phyloP scores from a whole-genome alignment of 2,888 invertebrate genomes.

The Scaptodrosophila latifasciaeformis region DNA sequence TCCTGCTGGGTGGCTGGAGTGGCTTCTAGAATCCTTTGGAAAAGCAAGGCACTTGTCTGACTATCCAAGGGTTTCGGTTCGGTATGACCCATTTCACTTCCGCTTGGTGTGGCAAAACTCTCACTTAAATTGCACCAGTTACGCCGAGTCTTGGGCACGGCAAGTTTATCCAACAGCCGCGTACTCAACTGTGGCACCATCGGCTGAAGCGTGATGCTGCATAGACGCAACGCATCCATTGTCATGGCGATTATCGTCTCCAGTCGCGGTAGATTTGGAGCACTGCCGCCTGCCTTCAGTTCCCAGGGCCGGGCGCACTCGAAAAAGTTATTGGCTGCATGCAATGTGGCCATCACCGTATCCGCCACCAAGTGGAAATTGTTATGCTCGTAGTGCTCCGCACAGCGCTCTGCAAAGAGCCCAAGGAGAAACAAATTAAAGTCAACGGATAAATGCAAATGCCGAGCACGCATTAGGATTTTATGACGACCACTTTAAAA shows the following conservation, averaged over 20 bases:
- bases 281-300: slow-evolving; percentile 76
- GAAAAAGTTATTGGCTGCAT: slow-evolving; percentile 89
- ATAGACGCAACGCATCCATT: slow-evolving; percentile 88
- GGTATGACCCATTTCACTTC: slow-evolving; percentile 9
- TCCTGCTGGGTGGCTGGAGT: slow-evolving; percentile 7
- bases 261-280: slow-evolving; percentile 77
- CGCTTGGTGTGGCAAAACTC: slow-evolving; percentile 49
- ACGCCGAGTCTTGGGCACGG: slow-evolving; percentile 75
- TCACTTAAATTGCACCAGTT: slow-evolving; percentile 76
- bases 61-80: slow-evolving; percentile 38
- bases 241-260: slow-evolving; percentile 87
- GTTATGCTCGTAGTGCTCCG: slow-evolving; percentile 82
- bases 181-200: slow-evolving; percentile 85
- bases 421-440: slow-evolving; percentile 9
- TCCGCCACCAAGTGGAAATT: slow-evolving; percentile 91
- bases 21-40: slow-evolving; percentile 66
- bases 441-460: slow-evolving; percentile 23
- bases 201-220: slow-evolving; percentile 88
- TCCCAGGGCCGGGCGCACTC: slow-evolving; percentile 93
- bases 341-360: slow-evolving; percentile 83
- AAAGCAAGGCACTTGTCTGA: slow-evolving; percentile 62
- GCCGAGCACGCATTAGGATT: slow-evolving; percentile 21
- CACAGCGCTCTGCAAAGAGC: slow-evolving; percentile 78
- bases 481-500: slow-evolving; percentile 33
- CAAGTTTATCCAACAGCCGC: slow-evolving; percentile 83